Conservation (phyloP, 1,140 invertebrate genomes). For the Polypedilum vanderplanki region DNA sequence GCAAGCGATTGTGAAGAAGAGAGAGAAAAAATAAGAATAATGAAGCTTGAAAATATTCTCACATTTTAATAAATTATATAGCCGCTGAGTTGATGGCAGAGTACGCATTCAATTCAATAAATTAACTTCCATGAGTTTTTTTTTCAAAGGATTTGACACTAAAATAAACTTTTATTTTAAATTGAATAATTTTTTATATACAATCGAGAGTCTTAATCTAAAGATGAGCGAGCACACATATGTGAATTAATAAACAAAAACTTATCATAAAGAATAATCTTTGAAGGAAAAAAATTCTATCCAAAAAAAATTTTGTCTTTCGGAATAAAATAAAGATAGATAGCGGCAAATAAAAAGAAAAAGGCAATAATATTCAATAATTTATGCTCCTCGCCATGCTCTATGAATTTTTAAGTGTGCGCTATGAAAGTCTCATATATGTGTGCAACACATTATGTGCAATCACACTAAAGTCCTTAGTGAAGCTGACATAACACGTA, state of each 20-base stretch:
- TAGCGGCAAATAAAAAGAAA: not conserved
- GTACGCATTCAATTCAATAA: not conserved
- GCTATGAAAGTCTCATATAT: too few relatives aligned
- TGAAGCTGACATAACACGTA: too few relatives aligned
- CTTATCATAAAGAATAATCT: too few relatives aligned
- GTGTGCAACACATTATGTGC: too few relatives aligned
- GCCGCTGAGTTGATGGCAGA: not conserved
- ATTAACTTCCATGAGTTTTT: not conserved
- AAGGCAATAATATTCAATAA: not conserved
- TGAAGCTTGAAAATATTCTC: not conserved
- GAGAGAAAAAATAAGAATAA: not conserved
- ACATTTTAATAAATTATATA: conserved; percentile 20
- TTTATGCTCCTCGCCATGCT: not conserved
- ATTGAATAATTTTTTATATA: too few relatives aligned
- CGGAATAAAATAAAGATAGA: not conserved
- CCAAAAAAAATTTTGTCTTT: conserved; percentile 1
- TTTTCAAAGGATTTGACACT: too few relatives aligned
- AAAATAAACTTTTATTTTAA: too few relatives aligned
- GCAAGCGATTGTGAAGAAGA: not conserved
- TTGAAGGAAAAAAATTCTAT: not conserved
- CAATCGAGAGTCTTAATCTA: too few relatives aligned
- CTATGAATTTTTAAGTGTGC: not conserved
- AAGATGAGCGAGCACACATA: too few relatives aligned
- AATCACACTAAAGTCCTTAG: too few relatives aligned
- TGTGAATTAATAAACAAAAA: too few relatives aligned